Conservation (phyloP, 2,797 vertebrate genomes). For the Tangara arthus region DNA sequence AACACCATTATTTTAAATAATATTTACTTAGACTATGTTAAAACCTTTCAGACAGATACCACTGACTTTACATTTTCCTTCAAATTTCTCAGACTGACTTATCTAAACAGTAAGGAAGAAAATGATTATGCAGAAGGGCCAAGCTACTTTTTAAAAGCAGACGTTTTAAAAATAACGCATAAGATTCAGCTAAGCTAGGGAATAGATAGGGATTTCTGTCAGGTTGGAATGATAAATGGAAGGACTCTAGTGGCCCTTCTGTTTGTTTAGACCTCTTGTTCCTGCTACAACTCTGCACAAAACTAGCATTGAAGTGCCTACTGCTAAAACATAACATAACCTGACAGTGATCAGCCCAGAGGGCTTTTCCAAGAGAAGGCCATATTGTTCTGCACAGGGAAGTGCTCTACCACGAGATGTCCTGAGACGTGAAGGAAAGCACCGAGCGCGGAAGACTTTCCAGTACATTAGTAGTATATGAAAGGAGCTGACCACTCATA, state of each 20-base stretch:
- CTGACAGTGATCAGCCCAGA: slow-evolving; percentile 85
- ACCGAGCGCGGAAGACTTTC: slow-evolving; percentile 85
- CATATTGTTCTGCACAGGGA: slow-evolving; percentile 83
- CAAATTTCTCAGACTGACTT: neutral
- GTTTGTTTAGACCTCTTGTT: slow-evolving; percentile 90
- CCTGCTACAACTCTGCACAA: slow-evolving; percentile 83
- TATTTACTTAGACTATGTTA: neutral
- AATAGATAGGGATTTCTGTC: slow-evolving; percentile 67
- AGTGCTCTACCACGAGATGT: slow-evolving; percentile 68
- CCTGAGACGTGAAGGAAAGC: slow-evolving; percentile 79
- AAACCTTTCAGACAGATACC: neutral
- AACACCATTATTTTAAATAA: neutral
- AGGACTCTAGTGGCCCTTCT: slow-evolving; percentile 75
- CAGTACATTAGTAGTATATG: slow-evolving; percentile 92
- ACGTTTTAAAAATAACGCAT: neutral
- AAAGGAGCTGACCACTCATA: slow-evolving; percentile 80
- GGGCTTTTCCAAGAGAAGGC: slow-evolving; percentile 85
- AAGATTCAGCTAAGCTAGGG: slow-evolving; percentile 22
- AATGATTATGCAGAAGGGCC: neutral
- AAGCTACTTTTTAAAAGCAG: neutral
- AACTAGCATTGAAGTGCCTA: slow-evolving; percentile 82
- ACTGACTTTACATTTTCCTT: neutral
- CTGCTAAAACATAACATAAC: slow-evolving; percentile 89
- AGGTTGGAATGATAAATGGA: slow-evolving; percentile 84
- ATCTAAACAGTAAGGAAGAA: neutral